Evolutionary conservation across 2,888 invertebrate genomes (phyloP).

Genomic region (Andrena dorsata): DNA sequence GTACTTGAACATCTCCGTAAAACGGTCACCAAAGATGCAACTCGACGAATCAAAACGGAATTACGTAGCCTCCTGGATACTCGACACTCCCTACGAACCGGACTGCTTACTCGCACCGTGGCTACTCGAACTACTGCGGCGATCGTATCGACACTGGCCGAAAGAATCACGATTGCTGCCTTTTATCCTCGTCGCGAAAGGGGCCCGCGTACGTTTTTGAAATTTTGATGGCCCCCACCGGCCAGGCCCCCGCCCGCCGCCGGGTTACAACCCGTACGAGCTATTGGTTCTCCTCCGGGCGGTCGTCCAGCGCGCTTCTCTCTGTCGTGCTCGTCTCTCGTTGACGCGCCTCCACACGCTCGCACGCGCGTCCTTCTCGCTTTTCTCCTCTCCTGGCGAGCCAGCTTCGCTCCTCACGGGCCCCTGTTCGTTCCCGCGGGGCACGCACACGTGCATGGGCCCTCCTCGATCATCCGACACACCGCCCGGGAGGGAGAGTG

Average conservation of each 20-base stretch:
- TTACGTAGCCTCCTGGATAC: not conserved
- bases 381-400: conserved; percentile 53
- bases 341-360: conserved; percentile 58
- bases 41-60: not conserved
- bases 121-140: conserved; percentile 80
- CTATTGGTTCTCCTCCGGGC: conserved; percentile 74
- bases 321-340: conserved; percentile 65
- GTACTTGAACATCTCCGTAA: conserved; percentile 80
- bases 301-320: conserved; percentile 55
- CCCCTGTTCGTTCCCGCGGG: conserved; percentile 4
- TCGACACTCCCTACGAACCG: conserved; percentile 37
- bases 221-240: conserved; percentile 85
- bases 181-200: conserved; percentile 85
- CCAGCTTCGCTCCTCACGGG: conserved; percentile 18
- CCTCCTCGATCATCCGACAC: conserved; percentile 11
- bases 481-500: conserved; percentile 5
- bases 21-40: not conserved
- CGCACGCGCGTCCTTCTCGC: conserved; percentile 50
- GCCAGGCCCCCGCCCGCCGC: conserved; percentile 56
- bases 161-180: conserved; percentile 85
- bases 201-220: conserved; percentile 85
- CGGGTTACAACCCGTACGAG: conserved; percentile 72
- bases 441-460: conserved; percentile 8
- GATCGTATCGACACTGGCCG: conserved; percentile 85
- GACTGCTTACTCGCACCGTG: conserved; percentile 54